Percentiles rank a stretch among this genome's conserved stretches.
These are phyloP conservation scores for Thaumatotibia leucotreta DNA, from an alignment of 1,140 invertebrate genomes.

Conservation along the genomic window DNA sequence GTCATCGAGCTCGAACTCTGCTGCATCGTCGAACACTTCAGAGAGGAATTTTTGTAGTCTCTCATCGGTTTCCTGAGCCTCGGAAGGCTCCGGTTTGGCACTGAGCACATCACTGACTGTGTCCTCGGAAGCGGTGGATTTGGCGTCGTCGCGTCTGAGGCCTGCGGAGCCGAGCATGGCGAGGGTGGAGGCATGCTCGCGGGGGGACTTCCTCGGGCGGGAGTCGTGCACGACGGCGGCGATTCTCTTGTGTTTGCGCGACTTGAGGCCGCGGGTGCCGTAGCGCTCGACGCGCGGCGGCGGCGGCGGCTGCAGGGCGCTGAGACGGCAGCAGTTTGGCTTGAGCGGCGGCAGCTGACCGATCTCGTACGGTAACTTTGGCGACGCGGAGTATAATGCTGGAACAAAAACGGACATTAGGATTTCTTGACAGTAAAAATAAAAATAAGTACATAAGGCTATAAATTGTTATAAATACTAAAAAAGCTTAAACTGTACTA, in stretches of 20 bases:
- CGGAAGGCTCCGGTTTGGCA: conserved; percentile 46
- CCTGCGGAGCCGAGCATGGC: conserved; percentile 84
- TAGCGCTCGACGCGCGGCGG: conserved; percentile 33
- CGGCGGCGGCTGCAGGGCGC: conserved; percentile 44
- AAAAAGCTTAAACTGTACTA: too few species aligned
- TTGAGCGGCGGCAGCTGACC: conserved; percentile 78
- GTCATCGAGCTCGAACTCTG: conserved; percentile 61
- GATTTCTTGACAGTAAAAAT: too few species aligned
- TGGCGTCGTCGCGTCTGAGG: conserved; percentile 69
- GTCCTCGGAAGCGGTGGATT: conserved; percentile 70
- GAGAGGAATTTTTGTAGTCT: conserved; percentile 65
- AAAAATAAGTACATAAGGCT: too few species aligned
- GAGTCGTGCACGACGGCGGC: conserved; percentile 64
- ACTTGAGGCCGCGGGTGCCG: conserved; percentile 32
- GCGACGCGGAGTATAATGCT: conserved; percentile 76
- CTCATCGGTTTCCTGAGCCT: conserved; percentile 58
- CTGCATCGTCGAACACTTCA: conserved; percentile 65
- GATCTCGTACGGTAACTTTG: conserved; percentile 87
- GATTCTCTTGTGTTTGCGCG: conserved; percentile 37
- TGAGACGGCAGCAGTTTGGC: conserved; percentile 74
- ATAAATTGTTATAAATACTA: too few species aligned
- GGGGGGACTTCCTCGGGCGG: conserved; percentile 87
- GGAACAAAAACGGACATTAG: conserved; percentile 46
- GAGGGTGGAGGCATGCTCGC: conserved; percentile 89
- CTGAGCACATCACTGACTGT: conserved; percentile 60